Percentiles rank a stretch among this genome's conserved stretches.
phyloP scores from a whole-genome alignment of 2,113 vertebrate genomes.

The Trichomycterus rosablanca region DNA sequence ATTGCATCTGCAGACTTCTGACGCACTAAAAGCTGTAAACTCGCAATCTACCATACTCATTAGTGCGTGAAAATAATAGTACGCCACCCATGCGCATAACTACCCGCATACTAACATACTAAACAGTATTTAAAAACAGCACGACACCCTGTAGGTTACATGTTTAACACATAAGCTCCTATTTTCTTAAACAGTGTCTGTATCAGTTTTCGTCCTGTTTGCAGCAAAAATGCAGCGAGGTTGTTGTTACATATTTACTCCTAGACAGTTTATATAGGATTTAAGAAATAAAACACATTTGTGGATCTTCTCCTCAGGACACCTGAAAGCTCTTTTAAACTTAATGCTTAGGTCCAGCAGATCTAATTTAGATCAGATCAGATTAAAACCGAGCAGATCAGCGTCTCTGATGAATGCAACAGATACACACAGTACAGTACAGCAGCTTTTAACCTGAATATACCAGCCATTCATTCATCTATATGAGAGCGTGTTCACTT shows the following conservation, averaged over 20 bases:
- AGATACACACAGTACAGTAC: conserved; percentile 20
- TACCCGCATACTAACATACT: background rate
- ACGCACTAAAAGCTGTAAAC: background rate
- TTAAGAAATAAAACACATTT: background rate
- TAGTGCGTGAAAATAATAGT: background rate
- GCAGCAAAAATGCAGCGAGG: too few relatives aligned
- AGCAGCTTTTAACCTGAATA: background rate
- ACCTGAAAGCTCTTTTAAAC: conserved; percentile 18
- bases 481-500: background rate
- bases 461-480: background rate
- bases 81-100: background rate
- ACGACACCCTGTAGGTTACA: too few relatives aligned
- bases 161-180: too few relatives aligned
- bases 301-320: background rate
- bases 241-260: too few relatives aligned
- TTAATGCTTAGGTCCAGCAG: too few relatives aligned
- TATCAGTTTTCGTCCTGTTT: too few relatives aligned
- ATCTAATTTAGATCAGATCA: too few relatives aligned
- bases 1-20: too few relatives aligned
- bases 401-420: conserved; percentile 34
- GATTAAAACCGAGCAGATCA: conserved; percentile 3
- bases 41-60: too few relatives aligned
- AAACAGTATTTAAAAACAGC: background rate
- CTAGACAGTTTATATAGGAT: background rate
- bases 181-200: too few relatives aligned